Evolutionary conservation across 2,797 vertebrate genomes (phyloP), one percentile per base, ranked within the genome.

Genomic region (Sternarchorhynchus goeldii): DNA sequence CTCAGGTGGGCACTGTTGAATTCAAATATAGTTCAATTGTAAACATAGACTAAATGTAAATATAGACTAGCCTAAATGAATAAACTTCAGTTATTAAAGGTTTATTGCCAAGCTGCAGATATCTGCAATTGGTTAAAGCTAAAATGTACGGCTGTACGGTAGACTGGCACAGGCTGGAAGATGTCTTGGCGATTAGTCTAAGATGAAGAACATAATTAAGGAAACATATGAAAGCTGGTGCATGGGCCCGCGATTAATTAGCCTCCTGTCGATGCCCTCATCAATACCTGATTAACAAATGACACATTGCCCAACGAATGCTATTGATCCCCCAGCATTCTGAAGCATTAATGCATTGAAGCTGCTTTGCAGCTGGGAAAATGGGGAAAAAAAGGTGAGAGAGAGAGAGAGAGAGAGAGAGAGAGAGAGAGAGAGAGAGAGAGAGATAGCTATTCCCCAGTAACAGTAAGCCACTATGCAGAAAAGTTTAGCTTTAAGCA

Each of bases 231-330:
- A 98, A 96, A 95, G 94, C 94, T 91, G 88, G 92, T 88, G 69
- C 91, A 50, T 87, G 92, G 93, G 92, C 91, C 93, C 88, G 93
- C 96, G 96, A 99, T 99, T 97, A 98, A 99, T 99, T 98, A 99
- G 95, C 93, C 90, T 91, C 32, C 84, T 95, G 95, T 96, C 97
- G 94, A 99, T 99, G 96, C 92, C 93, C 94, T 96, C 96, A 97
- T 99, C 97, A 98, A 99, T 99, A 96, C 95, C 96, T 95, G 97
- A 98, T 99, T 99, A 98, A 96, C 96, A 95, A 98, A 98, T 97
- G 98, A 99, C 96, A 97, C 94, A 98, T 95, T 94, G 93, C 94
- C 94, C 95, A 95, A 97, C 96, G 96, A 96, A 95, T 93, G 90
- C 90, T 95, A 99, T 99, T 95, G 97, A 99, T 98, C 95, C 89